Percentiles rank a stretch among this genome's conserved stretches.
Conservation (phyloP, 2,113 vertebrate species). For the Alectura lathami region DNA sequence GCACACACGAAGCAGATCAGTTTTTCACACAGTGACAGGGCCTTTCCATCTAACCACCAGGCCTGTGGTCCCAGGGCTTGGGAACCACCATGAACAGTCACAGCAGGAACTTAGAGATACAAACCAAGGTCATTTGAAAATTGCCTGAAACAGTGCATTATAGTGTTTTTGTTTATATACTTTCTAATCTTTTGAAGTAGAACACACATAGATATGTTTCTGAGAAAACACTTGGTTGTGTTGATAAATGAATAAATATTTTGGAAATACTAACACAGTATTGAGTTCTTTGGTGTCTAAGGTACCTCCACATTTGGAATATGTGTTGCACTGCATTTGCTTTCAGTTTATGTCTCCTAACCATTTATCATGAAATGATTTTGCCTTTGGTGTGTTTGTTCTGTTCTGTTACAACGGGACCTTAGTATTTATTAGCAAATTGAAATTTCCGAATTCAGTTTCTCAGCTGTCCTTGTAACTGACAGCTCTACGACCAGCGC, state of each 20-base stretch:
- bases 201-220: neutral
- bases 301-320: neutral
- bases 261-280: neutral
- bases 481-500: neutral
- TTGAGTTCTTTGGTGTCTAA: neutral
- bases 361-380: neutral
- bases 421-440: neutral
- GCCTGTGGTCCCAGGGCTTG: neutral
- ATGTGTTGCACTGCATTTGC: neutral
- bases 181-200: neutral
- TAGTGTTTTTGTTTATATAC: neutral
- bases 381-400: neutral
- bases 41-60: neutral
- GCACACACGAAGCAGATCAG: neutral
- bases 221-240: neutral
- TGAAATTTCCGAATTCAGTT: neutral
- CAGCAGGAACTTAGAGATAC: neutral
- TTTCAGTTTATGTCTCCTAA: neutral
- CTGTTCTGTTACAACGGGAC: neutral
- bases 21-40: neutral
- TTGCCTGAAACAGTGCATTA: neutral
- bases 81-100: neutral
- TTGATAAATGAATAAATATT: conserved; percentile 43
- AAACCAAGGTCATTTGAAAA: neutral
- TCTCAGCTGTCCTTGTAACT: neutral